A percentile compares a stretch with the other conserved stretches of the same genome.
Conservation (phyloP, 2,888 invertebrate species). For the Acrobasis suavella region DNA sequence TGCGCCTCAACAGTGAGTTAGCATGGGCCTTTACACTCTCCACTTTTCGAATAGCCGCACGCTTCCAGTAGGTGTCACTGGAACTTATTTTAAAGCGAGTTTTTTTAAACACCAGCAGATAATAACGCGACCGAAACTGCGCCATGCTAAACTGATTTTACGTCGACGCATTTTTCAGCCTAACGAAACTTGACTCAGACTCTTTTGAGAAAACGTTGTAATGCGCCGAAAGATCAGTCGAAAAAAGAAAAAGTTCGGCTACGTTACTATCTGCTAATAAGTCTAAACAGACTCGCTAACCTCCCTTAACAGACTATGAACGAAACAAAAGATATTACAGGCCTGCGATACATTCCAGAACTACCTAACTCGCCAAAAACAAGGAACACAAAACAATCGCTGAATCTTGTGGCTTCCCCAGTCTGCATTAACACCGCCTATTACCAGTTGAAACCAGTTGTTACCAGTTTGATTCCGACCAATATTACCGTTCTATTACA, state of each 20-base stretch:
- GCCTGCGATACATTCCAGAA: constrained; percentile 7
- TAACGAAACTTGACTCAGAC: no score
- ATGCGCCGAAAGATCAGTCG: no score
- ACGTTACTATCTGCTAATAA: no score
- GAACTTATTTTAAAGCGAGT: not conserved
- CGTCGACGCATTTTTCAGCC: no score
- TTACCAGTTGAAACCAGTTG: constrained; percentile 21
- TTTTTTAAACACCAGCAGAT: no score
- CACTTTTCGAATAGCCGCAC: constrained; percentile 12
- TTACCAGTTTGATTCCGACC: constrained; percentile 40
- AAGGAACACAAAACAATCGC: constrained; percentile 13
- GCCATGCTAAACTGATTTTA: no score
- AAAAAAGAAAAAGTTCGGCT: no score
- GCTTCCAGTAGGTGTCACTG: constrained; percentile 3
- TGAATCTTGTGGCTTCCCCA: constrained; percentile 10
- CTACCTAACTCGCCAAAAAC: constrained; percentile 11
- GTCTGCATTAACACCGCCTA: constrained; percentile 20
- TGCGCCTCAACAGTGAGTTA: constrained; percentile 6
- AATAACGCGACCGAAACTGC: no score
- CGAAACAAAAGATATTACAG: constrained; percentile 15
- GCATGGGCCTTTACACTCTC: constrained; percentile 4
- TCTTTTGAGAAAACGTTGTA: no score
- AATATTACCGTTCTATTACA: constrained; percentile 68
- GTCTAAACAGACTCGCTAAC: not conserved
- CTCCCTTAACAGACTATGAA: not conserved